Base-by-base conservation (phyloP, 2,888 invertebrate species). In the Amblyjoppa proteus region DNA sequence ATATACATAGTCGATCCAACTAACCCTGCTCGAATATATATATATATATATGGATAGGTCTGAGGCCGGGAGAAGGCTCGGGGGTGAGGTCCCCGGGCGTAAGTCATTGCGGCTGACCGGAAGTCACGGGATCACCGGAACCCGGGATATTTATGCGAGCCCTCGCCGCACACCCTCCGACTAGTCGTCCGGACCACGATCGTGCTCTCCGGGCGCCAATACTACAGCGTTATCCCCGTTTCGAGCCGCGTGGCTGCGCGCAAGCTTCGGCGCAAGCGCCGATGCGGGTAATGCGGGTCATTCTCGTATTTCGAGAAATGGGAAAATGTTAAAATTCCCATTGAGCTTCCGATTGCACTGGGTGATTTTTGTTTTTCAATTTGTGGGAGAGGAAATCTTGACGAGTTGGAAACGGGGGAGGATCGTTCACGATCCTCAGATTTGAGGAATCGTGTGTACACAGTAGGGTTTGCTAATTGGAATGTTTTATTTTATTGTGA, bases 21-120 rank as follows among this genome's bases (percentile, higher is more conserved):
- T 64, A 56, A 49, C 64, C 58, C 51, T 20, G 66, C 53, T 20
- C 7, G 6, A n/a, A 56, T 51, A 69, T 56, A 28, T 56, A 56
- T 53, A 81, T 51, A 69, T 56, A 56, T 58, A 58, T 53, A 76
- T 51, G 13, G 45, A 81, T 34, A 73, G 25, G 25, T 68, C 31
- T n/a, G 28, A 41, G 41, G 38, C 53, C 34, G 56, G 38, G 70
- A 49, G 71, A 73, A 56, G 13, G 74, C 71, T 69, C 16, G 58
- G 56, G 76, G 81, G 85, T 84, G 81, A 82, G 82, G 79, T 89
- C 87, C 90, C 91, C 90, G 88, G 88, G 92, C 91, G 93, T 93
- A 93, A 94, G 94, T 94, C 93, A 94, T 94, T 94, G 94, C 93
- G 92, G 92, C 92, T 94, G 94, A 93, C 94, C 94, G 94, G 94